Percentiles rank a stretch among this genome's conserved stretches.
Evolutionary conservation across 23 tunicate species (phyloP).

Genomic region (Halocynthia roretzi): DNA sequence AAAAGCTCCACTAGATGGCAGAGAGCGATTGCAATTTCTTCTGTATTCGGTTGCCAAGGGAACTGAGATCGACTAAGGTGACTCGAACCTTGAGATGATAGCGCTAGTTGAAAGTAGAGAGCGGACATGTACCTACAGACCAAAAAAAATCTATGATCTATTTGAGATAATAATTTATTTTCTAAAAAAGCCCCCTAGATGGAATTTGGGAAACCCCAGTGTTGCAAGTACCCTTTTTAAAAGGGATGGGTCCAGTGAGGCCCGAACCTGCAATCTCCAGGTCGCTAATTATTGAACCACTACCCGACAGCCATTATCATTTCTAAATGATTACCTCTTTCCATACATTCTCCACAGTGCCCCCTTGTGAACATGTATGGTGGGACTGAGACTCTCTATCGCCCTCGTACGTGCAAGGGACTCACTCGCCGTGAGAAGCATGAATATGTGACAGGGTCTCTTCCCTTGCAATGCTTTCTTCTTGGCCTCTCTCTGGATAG

Average conservation of each 20-base stretch:
- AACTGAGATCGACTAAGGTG: conserved; percentile 18
- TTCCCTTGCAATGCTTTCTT: conserved; percentile 31
- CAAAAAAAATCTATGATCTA: no score
- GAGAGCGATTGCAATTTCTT: conserved; percentile 50
- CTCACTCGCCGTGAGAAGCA: conserved; percentile 52
- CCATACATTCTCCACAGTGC: conserved; percentile 88
- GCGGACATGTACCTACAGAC: conserved; percentile 52
- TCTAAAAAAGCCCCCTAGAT: no score
- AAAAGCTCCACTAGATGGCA: conserved; percentile 67
- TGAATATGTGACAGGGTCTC: conserved; percentile 41
- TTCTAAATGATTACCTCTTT: conserved; percentile 25
- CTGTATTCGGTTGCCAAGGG: conserved; percentile 40
- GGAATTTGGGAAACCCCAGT: no score
- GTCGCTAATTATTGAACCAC: no score
- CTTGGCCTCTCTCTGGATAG: conserved; percentile 50
- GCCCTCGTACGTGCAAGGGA: conserved; percentile 55
- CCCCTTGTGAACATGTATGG: conserved; percentile 64
- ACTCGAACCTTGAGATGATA: conserved; percentile 28
- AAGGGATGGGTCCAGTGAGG: no score
- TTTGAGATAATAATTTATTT: background rate
- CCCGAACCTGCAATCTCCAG: no score
- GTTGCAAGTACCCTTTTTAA: no score
- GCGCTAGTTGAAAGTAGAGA: conserved; percentile 59
- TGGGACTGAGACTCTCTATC: conserved; percentile 20
- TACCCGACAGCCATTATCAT: no score